Evolutionary conservation across 2,797 vertebrate species (phyloP).

Genomic region (Falco naumanni): DNA sequence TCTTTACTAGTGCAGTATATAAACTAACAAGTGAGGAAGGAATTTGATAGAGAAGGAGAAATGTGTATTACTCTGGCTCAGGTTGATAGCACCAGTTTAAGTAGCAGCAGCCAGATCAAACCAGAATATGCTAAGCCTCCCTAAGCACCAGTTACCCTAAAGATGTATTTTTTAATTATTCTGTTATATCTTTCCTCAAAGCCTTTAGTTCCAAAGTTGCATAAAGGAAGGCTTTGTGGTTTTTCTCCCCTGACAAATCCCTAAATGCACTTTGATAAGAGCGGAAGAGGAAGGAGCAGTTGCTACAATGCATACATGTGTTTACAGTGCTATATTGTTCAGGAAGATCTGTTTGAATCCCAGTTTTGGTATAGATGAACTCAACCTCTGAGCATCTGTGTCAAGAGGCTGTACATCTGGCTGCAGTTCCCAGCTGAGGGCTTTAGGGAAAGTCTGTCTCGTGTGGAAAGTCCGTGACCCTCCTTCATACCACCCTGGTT

Average conservation of each 20-base stretch:
- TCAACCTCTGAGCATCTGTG: conserved; percentile 6
- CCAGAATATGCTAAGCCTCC: not conserved
- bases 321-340: conserved; percentile 59
- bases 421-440: not conserved
- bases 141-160: conserved; percentile 2
- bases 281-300: conserved; percentile 33
- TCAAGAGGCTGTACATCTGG: conserved; percentile 45
- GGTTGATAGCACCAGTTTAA: not conserved
- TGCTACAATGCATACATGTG: not conserved
- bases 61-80: not conserved
- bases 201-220: conserved; percentile 10
- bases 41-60: not conserved
- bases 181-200: conserved; percentile 48
- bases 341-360: conserved; percentile 2
- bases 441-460: not conserved
- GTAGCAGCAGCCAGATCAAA: conserved; percentile 12
- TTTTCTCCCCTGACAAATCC: conserved; percentile 25
- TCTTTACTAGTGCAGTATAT: not conserved
- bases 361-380: not conserved
- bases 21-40: not conserved
- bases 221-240: conserved; percentile 18
- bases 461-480: not conserved
- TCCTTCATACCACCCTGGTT: conserved; percentile 47
- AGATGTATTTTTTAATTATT: conserved; percentile 24
- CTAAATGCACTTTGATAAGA: not conserved